Evolutionary conservation across 2,888 invertebrate genomes (phyloP).

Genomic region (Dugesia japonica): DNA sequence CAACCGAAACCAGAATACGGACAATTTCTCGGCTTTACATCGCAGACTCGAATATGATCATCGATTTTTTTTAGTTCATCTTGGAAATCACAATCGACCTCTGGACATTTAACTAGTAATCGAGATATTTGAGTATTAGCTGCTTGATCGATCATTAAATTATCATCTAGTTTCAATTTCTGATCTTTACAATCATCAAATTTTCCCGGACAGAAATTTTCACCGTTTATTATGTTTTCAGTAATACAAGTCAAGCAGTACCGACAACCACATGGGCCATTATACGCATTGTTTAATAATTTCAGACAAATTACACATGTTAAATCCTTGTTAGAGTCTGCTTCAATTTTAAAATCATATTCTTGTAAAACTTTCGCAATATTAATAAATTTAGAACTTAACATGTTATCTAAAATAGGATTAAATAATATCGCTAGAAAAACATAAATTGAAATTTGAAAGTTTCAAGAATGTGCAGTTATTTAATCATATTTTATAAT

Average conservation of each 20-base stretch:
- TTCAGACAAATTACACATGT: background rate
- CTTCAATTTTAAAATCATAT: background rate
- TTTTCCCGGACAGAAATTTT: background rate
- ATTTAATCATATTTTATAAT: too few species aligned
- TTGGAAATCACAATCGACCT: background rate
- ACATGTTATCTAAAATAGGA: too few species aligned
- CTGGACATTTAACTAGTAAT: background rate
- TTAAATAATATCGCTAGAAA: too few species aligned
- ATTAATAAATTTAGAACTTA: background rate
- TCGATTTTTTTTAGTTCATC: background rate
- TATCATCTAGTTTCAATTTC: background rate
- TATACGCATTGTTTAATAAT: background rate
- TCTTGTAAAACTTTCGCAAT: background rate
- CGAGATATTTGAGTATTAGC: background rate
- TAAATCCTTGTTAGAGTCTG: background rate
- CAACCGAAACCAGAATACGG: background rate
- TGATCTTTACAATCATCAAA: background rate
- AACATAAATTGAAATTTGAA: too few species aligned
- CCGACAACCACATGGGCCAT: background rate
- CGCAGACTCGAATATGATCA: background rate
- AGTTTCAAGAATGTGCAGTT: too few species aligned
- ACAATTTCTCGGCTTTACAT: background rate
- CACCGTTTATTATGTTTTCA: background rate
- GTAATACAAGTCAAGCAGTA: background rate
- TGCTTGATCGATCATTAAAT: background rate